phyloP scores from a whole-genome alignment of 2,888 invertebrate species.

The Glaucopsyche alexis region DNA sequence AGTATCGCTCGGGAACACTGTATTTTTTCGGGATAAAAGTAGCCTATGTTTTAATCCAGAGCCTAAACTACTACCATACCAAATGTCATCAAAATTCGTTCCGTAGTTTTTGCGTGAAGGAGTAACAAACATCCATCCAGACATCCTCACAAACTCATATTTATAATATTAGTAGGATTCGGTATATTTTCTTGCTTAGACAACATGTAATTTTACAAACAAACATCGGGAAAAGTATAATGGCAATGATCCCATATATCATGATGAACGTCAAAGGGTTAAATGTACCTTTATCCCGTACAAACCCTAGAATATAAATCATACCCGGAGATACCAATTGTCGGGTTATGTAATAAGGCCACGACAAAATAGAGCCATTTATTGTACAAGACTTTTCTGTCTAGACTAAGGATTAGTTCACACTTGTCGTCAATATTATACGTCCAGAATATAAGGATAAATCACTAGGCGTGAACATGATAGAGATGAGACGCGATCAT shows the following conservation, averaged over 20 bases:
- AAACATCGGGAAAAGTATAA: not conserved
- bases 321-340: slow-evolving; percentile 12
- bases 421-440: not conserved
- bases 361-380: slow-evolving; percentile 20
- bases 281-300: slow-evolving; percentile 11
- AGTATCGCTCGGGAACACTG: no score
- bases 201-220: not conserved
- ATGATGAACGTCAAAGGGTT: slow-evolving; percentile 26
- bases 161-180: no score
- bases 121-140: no score
- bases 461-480: no score
- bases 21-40: no score
- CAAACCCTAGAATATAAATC: slow-evolving; percentile 10
- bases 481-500: not conserved
- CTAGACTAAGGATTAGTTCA: slow-evolving; percentile 4
- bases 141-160: no score
- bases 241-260: slow-evolving; percentile 21
- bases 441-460: not conserved
- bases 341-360: slow-evolving; percentile 19
- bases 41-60: no score
- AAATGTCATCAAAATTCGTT: no score
- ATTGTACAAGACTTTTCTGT: not conserved
- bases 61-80: no score
- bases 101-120: no score
- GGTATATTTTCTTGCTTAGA: not conserved